Evolutionary conservation across 2,113 vertebrate genomes (phyloP).

Genomic region (Python bivittatus): DNA sequence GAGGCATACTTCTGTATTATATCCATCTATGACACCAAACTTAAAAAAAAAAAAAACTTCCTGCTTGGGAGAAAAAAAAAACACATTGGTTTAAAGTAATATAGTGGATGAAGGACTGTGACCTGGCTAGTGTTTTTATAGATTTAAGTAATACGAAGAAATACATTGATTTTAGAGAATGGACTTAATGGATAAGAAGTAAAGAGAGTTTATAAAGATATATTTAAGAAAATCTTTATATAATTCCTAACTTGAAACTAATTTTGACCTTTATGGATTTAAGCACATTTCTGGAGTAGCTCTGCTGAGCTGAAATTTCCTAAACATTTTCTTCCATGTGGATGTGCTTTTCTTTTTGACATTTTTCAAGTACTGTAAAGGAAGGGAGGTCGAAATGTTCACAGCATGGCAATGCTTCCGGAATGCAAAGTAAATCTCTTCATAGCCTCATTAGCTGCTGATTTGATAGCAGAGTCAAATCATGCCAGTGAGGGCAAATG

Average conservation of each 20-base stretch:
- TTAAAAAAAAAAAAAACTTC: neutral
- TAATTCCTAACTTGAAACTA: neutral
- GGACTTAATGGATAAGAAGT: neutral
- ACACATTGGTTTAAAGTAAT: neutral
- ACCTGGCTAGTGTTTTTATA: neutral
- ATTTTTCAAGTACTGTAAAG: neutral
- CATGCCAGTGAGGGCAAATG: neutral
- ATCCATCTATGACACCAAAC: neutral
- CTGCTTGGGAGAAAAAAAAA: slow-evolving; percentile 5
- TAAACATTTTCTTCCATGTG: neutral
- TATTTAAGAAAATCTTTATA: neutral
- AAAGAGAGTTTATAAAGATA: neutral
- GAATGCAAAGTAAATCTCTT: neutral
- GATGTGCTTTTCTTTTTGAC: neutral
- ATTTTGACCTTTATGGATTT: neutral
- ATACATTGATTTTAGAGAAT: neutral
- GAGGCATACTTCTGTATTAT: neutral
- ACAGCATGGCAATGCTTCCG: neutral
- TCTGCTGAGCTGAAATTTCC: neutral
- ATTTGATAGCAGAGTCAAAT: neutral
- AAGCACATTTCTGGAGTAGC: neutral
- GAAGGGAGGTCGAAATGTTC: neutral
- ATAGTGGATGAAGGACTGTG: neutral
- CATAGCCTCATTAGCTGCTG: neutral
- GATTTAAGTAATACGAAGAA: neutral